These are phyloP conservation scores for Paramisgurnus dabryanus DNA, from an alignment of 2,113 vertebrate genomes.

Conservation along the genomic window DNA sequence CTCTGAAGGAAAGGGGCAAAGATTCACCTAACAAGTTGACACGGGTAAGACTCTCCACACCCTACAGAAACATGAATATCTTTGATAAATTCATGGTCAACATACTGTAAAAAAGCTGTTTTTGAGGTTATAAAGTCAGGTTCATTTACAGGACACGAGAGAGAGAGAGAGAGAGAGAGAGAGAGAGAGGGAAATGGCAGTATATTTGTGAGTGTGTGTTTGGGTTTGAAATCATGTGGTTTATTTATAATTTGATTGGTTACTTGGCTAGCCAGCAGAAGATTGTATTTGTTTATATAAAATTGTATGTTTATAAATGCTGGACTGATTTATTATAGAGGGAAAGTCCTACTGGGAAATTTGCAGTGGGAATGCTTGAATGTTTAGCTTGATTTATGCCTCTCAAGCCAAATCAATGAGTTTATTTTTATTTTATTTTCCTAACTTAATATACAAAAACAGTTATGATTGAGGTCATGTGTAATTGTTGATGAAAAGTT, in stretches of 20 bases:
- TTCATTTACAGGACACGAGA: not conserved
- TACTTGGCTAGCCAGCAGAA: not conserved
- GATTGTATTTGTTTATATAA: slow-evolving; percentile 5
- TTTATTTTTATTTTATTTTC: too few relatives aligned
- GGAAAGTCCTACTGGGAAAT: not conserved
- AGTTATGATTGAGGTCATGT: too few relatives aligned
- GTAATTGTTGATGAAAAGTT: too few relatives aligned
- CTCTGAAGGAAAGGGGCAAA: slow-evolving; percentile 88
- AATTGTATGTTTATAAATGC: slow-evolving; percentile 19
- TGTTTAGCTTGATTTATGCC: not conserved
- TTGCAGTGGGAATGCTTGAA: not conserved
- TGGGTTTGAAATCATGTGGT: not conserved
- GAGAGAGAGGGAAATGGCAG: too few relatives aligned
- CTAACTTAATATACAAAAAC: too few relatives aligned
- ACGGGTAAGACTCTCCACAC: slow-evolving; percentile 78
- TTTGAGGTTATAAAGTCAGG: not conserved
- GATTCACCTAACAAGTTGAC: slow-evolving; percentile 90
- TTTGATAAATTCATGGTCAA: not conserved
- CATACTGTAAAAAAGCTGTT: not conserved
- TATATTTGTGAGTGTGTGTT: not conserved
- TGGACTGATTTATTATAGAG: not conserved
- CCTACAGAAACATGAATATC: too few relatives aligned
- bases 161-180: not conserved
- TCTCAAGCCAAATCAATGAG: too few relatives aligned
- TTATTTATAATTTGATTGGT: slow-evolving; percentile 23